phyloP scores from a whole-genome alignment of 2,113 vertebrate genomes.

The Craseonycteris thonglongyai region DNA sequence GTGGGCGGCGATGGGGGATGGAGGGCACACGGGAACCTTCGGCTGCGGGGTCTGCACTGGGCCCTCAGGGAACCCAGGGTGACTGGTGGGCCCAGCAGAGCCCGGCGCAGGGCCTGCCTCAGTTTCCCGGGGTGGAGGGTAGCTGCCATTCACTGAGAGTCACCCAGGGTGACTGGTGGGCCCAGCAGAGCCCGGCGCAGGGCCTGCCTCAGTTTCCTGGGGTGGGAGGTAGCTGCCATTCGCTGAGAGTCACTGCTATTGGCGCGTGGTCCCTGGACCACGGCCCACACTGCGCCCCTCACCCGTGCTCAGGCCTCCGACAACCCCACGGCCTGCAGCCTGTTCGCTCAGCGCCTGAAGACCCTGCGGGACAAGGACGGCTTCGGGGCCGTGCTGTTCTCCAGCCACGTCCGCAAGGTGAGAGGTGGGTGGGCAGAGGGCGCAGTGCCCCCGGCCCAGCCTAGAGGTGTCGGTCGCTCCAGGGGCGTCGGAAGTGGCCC shows the following conservation, averaged over 20 bases:
- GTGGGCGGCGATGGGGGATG: too few species aligned
- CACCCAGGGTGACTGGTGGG: background rate
- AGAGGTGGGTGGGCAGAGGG: background rate
- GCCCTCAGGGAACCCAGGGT: background rate
- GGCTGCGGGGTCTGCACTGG: too few species aligned
- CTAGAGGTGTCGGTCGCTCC: background rate
- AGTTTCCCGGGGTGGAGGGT: background rate
- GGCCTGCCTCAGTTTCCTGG: background rate
- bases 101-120: accelerated
- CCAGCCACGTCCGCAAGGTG: slow-evolving; percentile 91
- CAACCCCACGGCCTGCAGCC: slow-evolving; percentile 79
- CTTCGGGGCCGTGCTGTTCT: slow-evolving; percentile 86
- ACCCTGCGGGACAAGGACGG: slow-evolving; percentile 84
- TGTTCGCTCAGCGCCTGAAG: slow-evolving; percentile 81
- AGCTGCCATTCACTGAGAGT: background rate
- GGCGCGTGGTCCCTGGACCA: background rate
- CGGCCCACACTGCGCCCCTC: background rate
- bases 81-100: background rate
- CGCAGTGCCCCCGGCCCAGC: too few species aligned
- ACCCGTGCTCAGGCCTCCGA: slow-evolving; percentile 80
- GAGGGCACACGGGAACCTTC: background rate
- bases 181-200: accelerated
- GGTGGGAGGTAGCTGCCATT: background rate
- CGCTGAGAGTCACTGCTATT: background rate
- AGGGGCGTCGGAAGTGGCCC: background rate